Base-by-base conservation (phyloP, 2,113 vertebrate genomes). In the Sporophila hypoxantha region DNA sequence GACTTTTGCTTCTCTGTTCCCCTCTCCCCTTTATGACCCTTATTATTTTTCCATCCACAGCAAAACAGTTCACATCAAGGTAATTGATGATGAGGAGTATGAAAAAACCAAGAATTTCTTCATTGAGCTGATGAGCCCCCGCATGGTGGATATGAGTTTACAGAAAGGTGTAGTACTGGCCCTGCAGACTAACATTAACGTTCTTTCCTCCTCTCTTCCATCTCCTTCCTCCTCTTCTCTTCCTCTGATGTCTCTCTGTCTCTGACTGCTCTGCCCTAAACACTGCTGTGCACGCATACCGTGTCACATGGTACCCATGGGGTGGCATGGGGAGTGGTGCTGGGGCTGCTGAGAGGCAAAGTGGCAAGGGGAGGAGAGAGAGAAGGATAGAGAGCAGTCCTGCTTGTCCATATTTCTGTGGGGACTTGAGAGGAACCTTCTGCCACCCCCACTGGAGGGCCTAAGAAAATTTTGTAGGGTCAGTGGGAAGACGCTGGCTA, bases 1-100 rank as follows among this genome's bases (percentile, higher is more conserved):
- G 91, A 88, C 92, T 94, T 90, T 87, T 90, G 88, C 92, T 93
- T 91, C 83, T 93, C 90, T 69, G 46, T 68, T 94, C 81, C 67
- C 68, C 94, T 94, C 82, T 94, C 74, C 90, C 55, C 88, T 92
- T 96, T 98, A 96, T 97, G 96, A 97, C 95, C 94, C 94, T 96
- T 97, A 96, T 95, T 98, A 96, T 98, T 96, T 97, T 97, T 98
- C 97, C 96, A 17, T 97, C 94, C 96, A 96, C 98, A 98, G 98
- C 98, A 98, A 98, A 97, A 97, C 96, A 96, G 86, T 98, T 97
- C 96, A 97, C 96, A 97, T 98, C 97, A 97, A 98, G 95, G 96
- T 98, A 98, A 97, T 98, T 98, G 98, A 98, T 97, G 97, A 97
- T 97, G 97, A 98, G 97, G 96, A 96, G 61, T 98, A 98, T 98